Conservation (phyloP, 2,888 invertebrate species). For the Papilio gigon region DNA sequence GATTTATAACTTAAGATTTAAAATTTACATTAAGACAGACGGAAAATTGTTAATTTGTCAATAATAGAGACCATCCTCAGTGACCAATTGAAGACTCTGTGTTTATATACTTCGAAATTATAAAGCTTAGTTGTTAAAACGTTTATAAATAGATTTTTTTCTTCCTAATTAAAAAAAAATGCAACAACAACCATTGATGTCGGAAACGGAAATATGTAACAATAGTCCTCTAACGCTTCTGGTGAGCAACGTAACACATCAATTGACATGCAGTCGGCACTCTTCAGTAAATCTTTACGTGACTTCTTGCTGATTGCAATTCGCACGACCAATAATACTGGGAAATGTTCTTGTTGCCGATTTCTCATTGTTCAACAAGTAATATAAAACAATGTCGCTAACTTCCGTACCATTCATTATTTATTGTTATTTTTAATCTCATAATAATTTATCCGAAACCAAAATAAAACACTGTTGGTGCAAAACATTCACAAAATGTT, state of each 20-base stretch:
- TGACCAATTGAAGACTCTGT: not conserved
- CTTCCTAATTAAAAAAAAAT: slow-evolving; percentile 4
- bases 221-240: slow-evolving; percentile 28
- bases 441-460: not conserved
- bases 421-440: slow-evolving; percentile 19
- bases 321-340: slow-evolving; percentile 40
- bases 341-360: slow-evolving; percentile 36
- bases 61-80: not conserved
- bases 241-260: slow-evolving; percentile 22
- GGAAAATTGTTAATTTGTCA: too few relatives aligned
- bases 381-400: slow-evolving; percentile 24
- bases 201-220: slow-evolving; percentile 29
- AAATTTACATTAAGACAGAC: too few relatives aligned
- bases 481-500: not conserved
- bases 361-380: slow-evolving; percentile 36
- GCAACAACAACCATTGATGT: not conserved
- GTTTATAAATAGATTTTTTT: too few relatives aligned
- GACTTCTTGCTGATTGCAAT: slow-evolving; percentile 35
- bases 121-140: too few relatives aligned
- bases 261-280: slow-evolving; percentile 34
- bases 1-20: too few relatives aligned
- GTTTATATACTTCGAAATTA: too few relatives aligned
- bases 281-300: slow-evolving; percentile 37
- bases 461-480: not conserved
- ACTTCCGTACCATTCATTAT: slow-evolving; percentile 17